These are phyloP conservation scores for Coelopa pilipes DNA, from an alignment of 2,888 invertebrate species.

Conservation along the genomic window DNA sequence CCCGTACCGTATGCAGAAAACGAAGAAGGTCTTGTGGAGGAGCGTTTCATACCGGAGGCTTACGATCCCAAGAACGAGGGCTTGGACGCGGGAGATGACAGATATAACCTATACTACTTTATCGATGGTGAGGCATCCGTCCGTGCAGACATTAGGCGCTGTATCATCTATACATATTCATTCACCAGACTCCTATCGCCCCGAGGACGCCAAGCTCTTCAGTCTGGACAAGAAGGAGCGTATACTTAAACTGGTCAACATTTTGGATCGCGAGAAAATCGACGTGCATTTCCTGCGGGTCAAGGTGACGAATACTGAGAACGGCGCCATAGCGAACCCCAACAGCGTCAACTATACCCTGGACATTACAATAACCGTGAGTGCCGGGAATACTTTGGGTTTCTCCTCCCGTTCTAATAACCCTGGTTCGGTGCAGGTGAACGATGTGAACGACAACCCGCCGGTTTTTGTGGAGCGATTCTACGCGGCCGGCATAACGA, in stretches of 20 bases:
- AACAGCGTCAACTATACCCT: slow-evolving; percentile 44
- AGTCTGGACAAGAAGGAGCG: slow-evolving; percentile 63
- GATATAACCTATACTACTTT: slow-evolving; percentile 67
- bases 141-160: background rate
- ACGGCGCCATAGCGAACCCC: slow-evolving; percentile 46
- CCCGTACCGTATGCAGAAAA: slow-evolving; percentile 41
- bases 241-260: slow-evolving; percentile 60
- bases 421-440: slow-evolving; percentile 66
- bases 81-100: slow-evolving; percentile 62
- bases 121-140: slow-evolving; percentile 65
- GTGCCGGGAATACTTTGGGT: background rate
- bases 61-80: slow-evolving; percentile 68
- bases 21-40: slow-evolving; percentile 62
- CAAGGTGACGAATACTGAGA: slow-evolving; percentile 68
- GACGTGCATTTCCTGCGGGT: slow-evolving; percentile 66
- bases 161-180: slow-evolving; percentile 26
- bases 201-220: slow-evolving; percentile 48
- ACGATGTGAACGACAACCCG: slow-evolving; percentile 71
- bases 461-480: slow-evolving; percentile 69
- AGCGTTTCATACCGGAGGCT: slow-evolving; percentile 63
- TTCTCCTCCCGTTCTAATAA: background rate
- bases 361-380: slow-evolving; percentile 38
- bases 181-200: slow-evolving; percentile 41
- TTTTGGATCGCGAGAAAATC: slow-evolving; percentile 68
- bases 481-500: slow-evolving; percentile 70